Base-by-base conservation (phyloP, 2,888 invertebrate genomes). In the Dicycla oo region DNA sequence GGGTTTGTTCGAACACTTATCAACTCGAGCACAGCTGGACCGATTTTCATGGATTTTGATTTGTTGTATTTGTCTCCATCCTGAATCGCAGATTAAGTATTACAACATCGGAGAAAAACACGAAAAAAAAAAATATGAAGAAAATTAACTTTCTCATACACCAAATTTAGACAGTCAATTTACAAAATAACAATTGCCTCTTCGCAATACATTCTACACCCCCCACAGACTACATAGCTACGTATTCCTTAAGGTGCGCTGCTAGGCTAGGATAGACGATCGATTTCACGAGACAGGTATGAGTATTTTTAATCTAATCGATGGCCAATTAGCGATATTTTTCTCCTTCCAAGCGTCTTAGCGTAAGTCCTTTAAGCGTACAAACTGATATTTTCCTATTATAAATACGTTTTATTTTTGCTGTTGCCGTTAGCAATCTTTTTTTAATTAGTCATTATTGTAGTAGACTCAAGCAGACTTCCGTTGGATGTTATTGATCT, bases 311-410 rank as follows among this genome's bases (percentile, higher is more conserved):
- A 65, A 3, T 45, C 30, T 54, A 26, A 54, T 60, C 63, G 77
- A 60, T 20, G 20, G n/a, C 84, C 68, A 83, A 77, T 82, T 83
- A 80, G 57, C 30, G 49, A 63, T 66, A 51, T 66, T 76, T 76
- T 67, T 58, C 62, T 26, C 45, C 30, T 69, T 15, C 15, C 47
- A 54, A 80, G 76, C 66, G 2, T 18, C 66, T 66, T 80, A 63
- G 8, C 63, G 64, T 65, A 69, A 80, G 23, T 61, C 53, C 51
- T 13, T 45, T 30, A 54, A 23, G 53, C 62, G 3, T 47, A n/a
- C 20, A 49, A 74, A 53, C 38, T 30, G 65, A 57, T 61, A 49
- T 57, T 63, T 58, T 56, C n/a, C 26, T 54, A n/a, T 1, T 2
- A 57, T n/a, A 57, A 65, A 49, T 43, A 58, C 11, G 26, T 49